A percentile compares a stretch with the other conserved stretches of the same genome.
Evolutionary conservation across 1,140 invertebrate genomes (phyloP).

Genomic region (Pygmarrhopalites habei): DNA sequence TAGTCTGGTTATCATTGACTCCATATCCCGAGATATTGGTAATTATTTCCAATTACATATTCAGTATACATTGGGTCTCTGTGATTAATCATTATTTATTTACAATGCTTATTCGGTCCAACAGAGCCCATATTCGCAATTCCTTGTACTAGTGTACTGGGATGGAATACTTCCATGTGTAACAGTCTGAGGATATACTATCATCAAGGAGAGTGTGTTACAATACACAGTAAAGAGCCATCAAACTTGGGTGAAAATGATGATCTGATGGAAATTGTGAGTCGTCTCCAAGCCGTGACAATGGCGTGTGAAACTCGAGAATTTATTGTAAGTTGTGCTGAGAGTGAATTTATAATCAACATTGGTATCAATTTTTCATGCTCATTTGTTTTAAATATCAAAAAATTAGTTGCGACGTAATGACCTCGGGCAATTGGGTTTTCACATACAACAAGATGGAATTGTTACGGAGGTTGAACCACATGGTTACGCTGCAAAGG

Average conservation of each 20-base stretch:
- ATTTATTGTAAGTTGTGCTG: slow-evolving; percentile 63
- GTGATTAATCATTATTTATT: too few species aligned
- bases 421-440: slow-evolving; percentile 83
- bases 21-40: slow-evolving; percentile 64
- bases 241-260: slow-evolving; percentile 54
- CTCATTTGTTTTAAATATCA: too few species aligned
- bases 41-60: too few species aligned
- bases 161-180: slow-evolving; percentile 58
- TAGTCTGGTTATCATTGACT: slow-evolving; percentile 78
- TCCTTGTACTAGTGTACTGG: slow-evolving; percentile 72
- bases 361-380: too few species aligned
- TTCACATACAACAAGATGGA: slow-evolving; percentile 92
- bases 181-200: slow-evolving; percentile 49
- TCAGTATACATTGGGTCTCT: too few species aligned
- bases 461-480: slow-evolving; percentile 88
- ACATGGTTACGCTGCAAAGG: slow-evolving; percentile 76
- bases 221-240: slow-evolving; percentile 52
- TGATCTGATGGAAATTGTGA: slow-evolving; percentile 70
- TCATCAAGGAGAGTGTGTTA: slow-evolving; percentile 74
- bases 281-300: slow-evolving; percentile 62
- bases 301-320: slow-evolving; percentile 65
- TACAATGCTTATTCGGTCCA: too few species aligned
- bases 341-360: too few species aligned
- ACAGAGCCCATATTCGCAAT: slow-evolving; percentile 81
- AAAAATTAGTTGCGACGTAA: too few species aligned